Base-by-base conservation (phyloP, 2,113 vertebrate species). In the Panthera uncia region DNA sequence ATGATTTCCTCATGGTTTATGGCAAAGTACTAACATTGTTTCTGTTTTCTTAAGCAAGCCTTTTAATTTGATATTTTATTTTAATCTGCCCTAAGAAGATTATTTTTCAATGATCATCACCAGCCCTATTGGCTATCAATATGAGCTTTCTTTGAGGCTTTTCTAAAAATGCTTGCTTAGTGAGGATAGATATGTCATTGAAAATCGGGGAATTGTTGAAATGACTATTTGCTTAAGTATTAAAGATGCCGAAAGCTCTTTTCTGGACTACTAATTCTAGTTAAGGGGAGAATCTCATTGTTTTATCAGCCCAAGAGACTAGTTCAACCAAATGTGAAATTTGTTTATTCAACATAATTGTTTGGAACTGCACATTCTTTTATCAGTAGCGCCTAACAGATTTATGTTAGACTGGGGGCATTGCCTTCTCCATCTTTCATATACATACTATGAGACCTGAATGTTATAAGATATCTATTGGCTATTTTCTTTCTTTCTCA, bases 61-160 rank as follows among this genome's bases (percentile, higher is more conserved):
- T 50, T 92, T 76, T 48, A 71, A 92, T 73, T 89, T 89, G 29
- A 23, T 89, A 50, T 31, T 96, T 96, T 7, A 48, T 82, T 90
- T 95, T 96, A 89, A 79, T 13, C 18, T 84, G 1, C 81, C 52
- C 55, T 87, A 36, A 78, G 88, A 89, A 82, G 48, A 7, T 21
- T 61, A 11, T 82, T 92, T 96, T 85, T 78, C n/a, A 79, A 1
- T 97, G 65, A n/a, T 85, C 18, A 45, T 45, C 61, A 48, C 7
- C 9, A 69, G 41, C 23, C 19, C 13, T 29, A 9, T 55, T 41
- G 16, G 66, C 78, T 82, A 69, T 55, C 50, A 31, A 92, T 57
- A 29, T 0, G 31, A 57, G 33, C 36, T 95, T 89, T 74, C 50
- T 83, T 81, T 89, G 71, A 52, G 16, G 65, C 16, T 80, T 71